Evolutionary conservation across 2,797 vertebrate genomes (phyloP).

Genomic region (Benthosema pterotum): DNA sequence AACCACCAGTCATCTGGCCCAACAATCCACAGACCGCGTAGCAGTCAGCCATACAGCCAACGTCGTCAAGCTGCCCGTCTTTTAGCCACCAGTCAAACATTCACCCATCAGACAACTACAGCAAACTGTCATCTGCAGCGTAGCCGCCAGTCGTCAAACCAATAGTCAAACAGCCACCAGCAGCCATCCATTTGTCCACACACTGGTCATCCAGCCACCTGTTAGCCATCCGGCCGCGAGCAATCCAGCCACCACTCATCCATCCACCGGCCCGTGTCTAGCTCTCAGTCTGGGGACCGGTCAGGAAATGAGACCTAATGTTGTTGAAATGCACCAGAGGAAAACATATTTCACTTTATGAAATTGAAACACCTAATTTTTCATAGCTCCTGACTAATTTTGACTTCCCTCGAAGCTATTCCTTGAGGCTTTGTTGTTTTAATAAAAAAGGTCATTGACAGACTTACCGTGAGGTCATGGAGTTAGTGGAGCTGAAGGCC

Average conservation of each 20-base stretch:
- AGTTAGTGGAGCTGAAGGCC: slow-evolving; percentile 44
- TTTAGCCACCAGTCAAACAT: no score
- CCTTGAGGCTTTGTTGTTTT: slow-evolving; percentile 46
- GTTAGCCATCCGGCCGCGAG: slow-evolving; percentile 31
- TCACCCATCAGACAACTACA: no score
- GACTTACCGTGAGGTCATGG: slow-evolving; percentile 54
- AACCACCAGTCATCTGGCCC: no score
- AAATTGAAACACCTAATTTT: slow-evolving; percentile 60
- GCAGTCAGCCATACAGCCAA: no score
- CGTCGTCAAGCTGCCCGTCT: no score
- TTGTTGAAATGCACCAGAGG: slow-evolving; percentile 57
- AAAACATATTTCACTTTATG: slow-evolving; percentile 52
- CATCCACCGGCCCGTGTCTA: slow-evolving; percentile 32
- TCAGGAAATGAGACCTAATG: slow-evolving; percentile 56
- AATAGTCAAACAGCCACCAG: slow-evolving; percentile 32
- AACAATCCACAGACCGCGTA: no score
- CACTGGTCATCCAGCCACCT: slow-evolving; percentile 1
- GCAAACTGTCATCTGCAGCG: no score
- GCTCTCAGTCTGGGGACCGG: slow-evolving; percentile 42
- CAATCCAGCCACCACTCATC: slow-evolving; percentile 2
- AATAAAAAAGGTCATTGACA: slow-evolving; percentile 56
- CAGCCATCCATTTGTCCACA: slow-evolving; percentile 7
- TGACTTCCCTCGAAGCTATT: slow-evolving; percentile 55
- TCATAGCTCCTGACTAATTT: slow-evolving; percentile 60
- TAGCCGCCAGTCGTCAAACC: neutral